Base-by-base conservation (phyloP, 2,797 vertebrate species). In the Florisuga fusca region DNA sequence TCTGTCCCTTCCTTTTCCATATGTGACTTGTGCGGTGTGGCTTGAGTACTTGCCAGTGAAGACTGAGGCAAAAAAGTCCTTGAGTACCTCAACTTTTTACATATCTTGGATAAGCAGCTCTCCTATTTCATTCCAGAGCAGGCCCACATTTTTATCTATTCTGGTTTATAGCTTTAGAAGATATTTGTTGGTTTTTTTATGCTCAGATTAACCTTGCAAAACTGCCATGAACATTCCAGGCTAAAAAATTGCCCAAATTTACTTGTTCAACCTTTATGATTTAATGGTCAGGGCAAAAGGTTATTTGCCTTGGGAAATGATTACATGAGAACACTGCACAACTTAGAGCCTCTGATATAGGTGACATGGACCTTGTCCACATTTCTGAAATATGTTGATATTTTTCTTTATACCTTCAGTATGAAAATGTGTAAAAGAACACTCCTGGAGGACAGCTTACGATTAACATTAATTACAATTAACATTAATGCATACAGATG, bases 381-480 rank as follows among this genome's bases (percentile, higher is more conserved):
- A 5, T 87, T 84, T 89, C 71, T 84, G 63, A 87, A 76, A 66
- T 68, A 5, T 10, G 38, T 26, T 72, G 54, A 25, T 58, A 94
- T 94, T 91, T 89, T 18, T 74, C 25, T 82, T 7, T 71, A 23
- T 64, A 54, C 12, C 6, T 89, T 79, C 53, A 80, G 12, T 33
- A 55, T 51, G 63, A 50, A 87, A 80, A 45, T 76, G 34, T 3
- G 7, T 38, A 50, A 61, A 75, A 84, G n/a, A 67, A 53, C 4
- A 31, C 22, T 63, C 5, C 41, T 68, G 57, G 58, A 61, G 53
- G 31, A 29, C 34, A 23, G 15, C 14, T 64, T 61, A 12, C 10
- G 29, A 13, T 57, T 62, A 33, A n/a, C n/a, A n/a, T n/a, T n/a
- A n/a, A n/a, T n/a, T n/a, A 55, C 4, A 13, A 46, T 19, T 0